Evolutionary conservation across 2,888 invertebrate genomes (phyloP), one percentile per base, ranked within the genome.

Genomic region (Allolobophora icterica): DNA sequence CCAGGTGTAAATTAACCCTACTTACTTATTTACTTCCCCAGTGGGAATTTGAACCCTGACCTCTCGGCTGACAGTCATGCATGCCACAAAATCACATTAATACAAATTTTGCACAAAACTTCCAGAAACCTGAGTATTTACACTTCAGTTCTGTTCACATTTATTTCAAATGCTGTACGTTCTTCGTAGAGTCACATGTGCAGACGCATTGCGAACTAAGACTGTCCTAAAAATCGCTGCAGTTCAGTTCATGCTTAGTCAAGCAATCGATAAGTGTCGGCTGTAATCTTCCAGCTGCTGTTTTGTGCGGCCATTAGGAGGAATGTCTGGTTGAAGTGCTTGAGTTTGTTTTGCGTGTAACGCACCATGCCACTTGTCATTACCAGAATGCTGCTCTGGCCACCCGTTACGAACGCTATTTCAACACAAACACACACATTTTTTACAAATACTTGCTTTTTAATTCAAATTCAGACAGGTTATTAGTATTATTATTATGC

Each of bases 141-240:
- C 71, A n/a, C 71, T 71, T 71, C n/a, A 30, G n/a, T 71, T n/a
- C 30, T 71, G 71, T 71, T 71, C 17, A 11, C 71, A 11, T n/a
- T 71, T 71, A n/a, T n/a, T 71, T 71, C 71, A 24, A 71, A 71
- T 1, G n/a, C n/a, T 0, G n/a, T 71, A 13, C 8, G 8, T 17
- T 52, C 5, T 21, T 24, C 24, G 24, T 24, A 24, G 24, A 52
- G 52, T 52, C 52, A 4, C 24, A 24, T 11, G 6, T n/a, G 8
- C 11, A 71, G n/a, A 11, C 6, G 17, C 30, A 17, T 24, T 6
- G 17, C n/a, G 11, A 30, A n/a, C n/a, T 30, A 71, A 30, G 71
- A 71, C n/a, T 0, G 87, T 96, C 34, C 6, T 38, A 84, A 87
- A 87, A 87, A 17, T 87, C n/a, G 87, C 87, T n/a, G 71, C 71